A percentile compares a stretch with the other conserved stretches of the same genome.
Conservation (phyloP, 30 jellyfish, hydroid and myxozoan species). For the Clytia hemisphaerica region DNA sequence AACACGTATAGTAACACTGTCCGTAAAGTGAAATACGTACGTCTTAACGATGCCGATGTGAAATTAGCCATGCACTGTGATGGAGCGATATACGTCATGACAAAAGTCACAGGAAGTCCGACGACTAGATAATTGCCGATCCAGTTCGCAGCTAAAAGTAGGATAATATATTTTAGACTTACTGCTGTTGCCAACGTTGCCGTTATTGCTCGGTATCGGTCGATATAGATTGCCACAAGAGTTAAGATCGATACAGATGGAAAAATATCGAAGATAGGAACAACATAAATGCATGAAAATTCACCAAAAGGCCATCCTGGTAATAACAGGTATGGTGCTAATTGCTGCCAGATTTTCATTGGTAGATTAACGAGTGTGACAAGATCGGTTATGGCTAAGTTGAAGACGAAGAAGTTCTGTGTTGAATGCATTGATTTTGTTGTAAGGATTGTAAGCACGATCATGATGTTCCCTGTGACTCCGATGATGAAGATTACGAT, state of each 20-base stretch:
- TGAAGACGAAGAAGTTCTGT: constrained; percentile 68
- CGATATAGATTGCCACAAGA: constrained; percentile 62
- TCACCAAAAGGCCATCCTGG: constrained; percentile 87
- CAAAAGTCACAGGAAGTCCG: constrained; percentile 64
- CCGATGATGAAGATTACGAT: constrained; percentile 72
- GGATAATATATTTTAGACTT: constrained; percentile 35
- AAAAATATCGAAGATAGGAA: constrained; percentile 60
- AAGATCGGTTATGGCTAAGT: constrained; percentile 71
- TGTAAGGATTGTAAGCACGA: constrained; percentile 39
- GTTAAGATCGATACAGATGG: constrained; percentile 77
- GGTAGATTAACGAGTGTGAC: constrained; percentile 36
- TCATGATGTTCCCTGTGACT: constrained; percentile 62
- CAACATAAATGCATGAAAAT: constrained; percentile 62
- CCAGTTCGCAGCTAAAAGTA: constrained; percentile 53
- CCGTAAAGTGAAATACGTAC: constrained; percentile 36
- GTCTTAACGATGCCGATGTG: constrained; percentile 35
- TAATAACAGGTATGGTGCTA: constrained; percentile 26
- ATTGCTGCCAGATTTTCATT: constrained; percentile 47
- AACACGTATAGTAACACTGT: constrained; percentile 35
- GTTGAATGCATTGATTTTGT: constrained; percentile 44
- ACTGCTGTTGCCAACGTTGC: constrained; percentile 57
- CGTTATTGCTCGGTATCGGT: constrained; percentile 73
- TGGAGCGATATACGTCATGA: constrained; percentile 33
- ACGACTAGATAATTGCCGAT: constrained; percentile 43
- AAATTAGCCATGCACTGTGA: constrained; percentile 45